Base-by-base conservation (phyloP, 1,140 invertebrate species). In the Brachionus asplanchnoidis region DNA sequence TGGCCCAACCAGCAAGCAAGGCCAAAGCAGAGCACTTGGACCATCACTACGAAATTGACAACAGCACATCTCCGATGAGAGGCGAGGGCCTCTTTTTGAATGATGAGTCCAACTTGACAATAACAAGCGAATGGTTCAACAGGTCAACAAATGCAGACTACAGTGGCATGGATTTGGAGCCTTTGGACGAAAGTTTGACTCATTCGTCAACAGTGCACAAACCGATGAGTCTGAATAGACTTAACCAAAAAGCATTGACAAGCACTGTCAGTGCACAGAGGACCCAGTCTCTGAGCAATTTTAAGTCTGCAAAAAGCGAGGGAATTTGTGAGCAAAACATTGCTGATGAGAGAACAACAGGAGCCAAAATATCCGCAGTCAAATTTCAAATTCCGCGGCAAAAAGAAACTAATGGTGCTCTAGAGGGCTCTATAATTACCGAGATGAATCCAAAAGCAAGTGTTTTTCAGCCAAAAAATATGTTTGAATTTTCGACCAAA, bases 71-170 rank as follows among this genome's bases (percentile, higher is more conserved):
- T 23, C 79, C 79, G 11, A 82, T 65, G 53, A 44, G 53, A 46
- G 79, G 79, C 53, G 79, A 60, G 12, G 79, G 79, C n/a, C 79
- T 82, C 26, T 82, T 82, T 65, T 46, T 82, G 32, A 82, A 82
- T 36, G 73, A 77, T 44, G 79, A 82, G n/a, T 82, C 79, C 12
- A 82, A 82, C 36, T 66, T 82, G 40, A 82, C 79, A 0, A 82
- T 82, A 14, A 82, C 79, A 23, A 82, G 79, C n/a, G 79, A 82
- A 68, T 65, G 53, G 65, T 82, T 82, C 17, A 82, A 82, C 26
- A 17, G 79, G 36, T 82, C 79, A 12, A 46, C 23, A 1, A 82
- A 82, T 65, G 79, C 65, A 4, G 79, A 82, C 26, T 82, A 44
- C 26, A 82, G 79, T 14, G 32, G 79, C 12, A 82, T 82, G 79